Evolutionary conservation across 2,888 invertebrate genomes (phyloP), one percentile per base, ranked within the genome.

Genomic region (Drepana falcataria): DNA sequence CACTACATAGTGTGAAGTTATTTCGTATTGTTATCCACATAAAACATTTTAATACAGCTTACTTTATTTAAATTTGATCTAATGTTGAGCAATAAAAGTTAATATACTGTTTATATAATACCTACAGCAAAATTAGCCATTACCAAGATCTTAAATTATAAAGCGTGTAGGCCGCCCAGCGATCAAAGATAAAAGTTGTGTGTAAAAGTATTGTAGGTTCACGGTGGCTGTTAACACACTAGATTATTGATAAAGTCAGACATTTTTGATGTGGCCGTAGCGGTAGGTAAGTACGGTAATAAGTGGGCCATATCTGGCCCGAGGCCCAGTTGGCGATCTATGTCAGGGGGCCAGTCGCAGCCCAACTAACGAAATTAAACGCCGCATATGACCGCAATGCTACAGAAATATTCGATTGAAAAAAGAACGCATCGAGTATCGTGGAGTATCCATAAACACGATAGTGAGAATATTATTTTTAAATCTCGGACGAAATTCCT

Each of bases 131-230:
- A 33, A 33, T 34, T 48, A 33, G 40, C 21, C 51, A 34, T 51
- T 41, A 51, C 41, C 34, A 21, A 4, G 40, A 37, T 49, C 40
- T 40, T 49, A 51, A 34, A 51, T 40, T 51, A 40, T 34, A 7
- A 40, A 34, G 7, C 35, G 21, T 49, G 34, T 21, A 49, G 59
- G 53, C 48, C 48, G 51, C 51, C 57, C 49, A 44, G 52, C 64
- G 68, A 64, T 66, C 53, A 44, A 55, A 66, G 66, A 68, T 68
- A 66, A 61, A 60, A 54, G 40, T 37, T 48, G 51, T 56, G 56
- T 61, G 59, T 64, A 47, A 58, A 60, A 58, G 33, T 41, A 40
- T 63, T 53, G 59, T 60, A 53, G 59, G 64, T 59, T 62, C 59
- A 59, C 56, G 55, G 53, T 60, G 55, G 59, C 53, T 54, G 37